A percentile compares a stretch with the other conserved stretches of the same genome.
These are phyloP conservation scores for Oedothorax gibbosus DNA, from an alignment of 1,140 invertebrate species.

Conservation along the genomic window DNA sequence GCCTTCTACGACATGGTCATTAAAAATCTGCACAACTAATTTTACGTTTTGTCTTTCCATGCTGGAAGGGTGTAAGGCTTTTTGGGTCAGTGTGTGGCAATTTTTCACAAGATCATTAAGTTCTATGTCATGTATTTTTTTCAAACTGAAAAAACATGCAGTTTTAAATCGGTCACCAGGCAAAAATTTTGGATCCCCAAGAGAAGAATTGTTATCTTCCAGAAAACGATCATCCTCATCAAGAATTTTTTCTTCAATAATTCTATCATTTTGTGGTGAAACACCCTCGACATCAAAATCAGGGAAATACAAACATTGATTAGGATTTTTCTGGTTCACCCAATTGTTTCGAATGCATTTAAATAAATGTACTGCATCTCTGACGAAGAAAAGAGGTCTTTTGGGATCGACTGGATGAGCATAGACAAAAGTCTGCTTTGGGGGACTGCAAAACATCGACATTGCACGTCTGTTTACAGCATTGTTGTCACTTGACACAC, in stretches of 20 bases:
- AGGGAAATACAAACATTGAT: background rate
- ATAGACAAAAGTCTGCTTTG: constrained; percentile 27
- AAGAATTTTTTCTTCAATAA: no score
- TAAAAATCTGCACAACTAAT: background rate
- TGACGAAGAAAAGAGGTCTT: constrained; percentile 39
- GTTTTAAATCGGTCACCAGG: background rate
- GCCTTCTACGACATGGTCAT: background rate
- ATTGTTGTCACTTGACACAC: constrained; percentile 60
- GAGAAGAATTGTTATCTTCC: background rate
- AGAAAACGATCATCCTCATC: background rate
- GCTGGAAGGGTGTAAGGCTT: background rate
- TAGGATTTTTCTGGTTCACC: constrained; percentile 25
- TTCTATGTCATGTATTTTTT: background rate
- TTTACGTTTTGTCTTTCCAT: background rate
- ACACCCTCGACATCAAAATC: background rate
- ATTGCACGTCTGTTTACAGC: constrained; percentile 59
- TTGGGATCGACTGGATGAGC: background rate
- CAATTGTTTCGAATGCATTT: constrained; percentile 41
- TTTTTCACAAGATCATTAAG: background rate
- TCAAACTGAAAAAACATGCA: background rate
- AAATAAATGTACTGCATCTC: constrained; percentile 46
- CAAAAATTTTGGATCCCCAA: background rate
- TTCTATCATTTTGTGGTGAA: no score
- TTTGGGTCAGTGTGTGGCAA: background rate
- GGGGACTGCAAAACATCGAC: constrained; percentile 38